A percentile compares a stretch with the other conserved stretches of the same genome.
Conservation (phyloP, 2,797 vertebrate genomes). For the Danio jaintianensis region DNA sequence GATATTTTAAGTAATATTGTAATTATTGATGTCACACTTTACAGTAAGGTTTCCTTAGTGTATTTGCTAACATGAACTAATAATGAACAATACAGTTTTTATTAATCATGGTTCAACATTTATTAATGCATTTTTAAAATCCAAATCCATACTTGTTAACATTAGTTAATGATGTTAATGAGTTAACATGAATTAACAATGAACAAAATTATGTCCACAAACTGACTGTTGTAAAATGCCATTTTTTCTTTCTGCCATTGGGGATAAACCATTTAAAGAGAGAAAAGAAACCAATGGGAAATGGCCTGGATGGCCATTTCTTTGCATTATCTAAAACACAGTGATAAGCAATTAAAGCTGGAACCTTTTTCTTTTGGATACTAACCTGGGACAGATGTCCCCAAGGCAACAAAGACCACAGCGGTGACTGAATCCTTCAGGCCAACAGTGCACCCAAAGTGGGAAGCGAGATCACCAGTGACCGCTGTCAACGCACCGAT, state of each 20-base stretch:
- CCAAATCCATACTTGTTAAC: no score
- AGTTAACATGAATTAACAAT: no score
- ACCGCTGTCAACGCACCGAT: slow-evolving; percentile 85
- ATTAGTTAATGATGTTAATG: no score
- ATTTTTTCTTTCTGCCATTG: not conserved
- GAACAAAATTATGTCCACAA: no score
- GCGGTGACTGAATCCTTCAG: slow-evolving; percentile 88
- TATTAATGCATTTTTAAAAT: no score
- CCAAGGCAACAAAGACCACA: slow-evolving; percentile 87
- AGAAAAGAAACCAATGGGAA: not conserved
- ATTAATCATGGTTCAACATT: no score
- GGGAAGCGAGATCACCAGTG: slow-evolving; percentile 85
- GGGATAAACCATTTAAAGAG: not conserved
- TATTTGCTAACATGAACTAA: no score
- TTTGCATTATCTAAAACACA: not conserved
- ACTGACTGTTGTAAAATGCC: no score
- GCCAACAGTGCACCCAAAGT: slow-evolving; percentile 87
- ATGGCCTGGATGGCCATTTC: not conserved
- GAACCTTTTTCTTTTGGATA: slow-evolving; percentile 19
- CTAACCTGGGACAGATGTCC: slow-evolving; percentile 86
- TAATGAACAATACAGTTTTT: no score
- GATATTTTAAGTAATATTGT: no score
- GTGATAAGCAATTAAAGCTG: not conserved
- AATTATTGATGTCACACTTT: no score
- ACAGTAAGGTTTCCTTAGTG: no score